Evolutionary conservation across 2,113 vertebrate genomes (phyloP).

Genomic region (Hippocampus barbouri): DNA sequence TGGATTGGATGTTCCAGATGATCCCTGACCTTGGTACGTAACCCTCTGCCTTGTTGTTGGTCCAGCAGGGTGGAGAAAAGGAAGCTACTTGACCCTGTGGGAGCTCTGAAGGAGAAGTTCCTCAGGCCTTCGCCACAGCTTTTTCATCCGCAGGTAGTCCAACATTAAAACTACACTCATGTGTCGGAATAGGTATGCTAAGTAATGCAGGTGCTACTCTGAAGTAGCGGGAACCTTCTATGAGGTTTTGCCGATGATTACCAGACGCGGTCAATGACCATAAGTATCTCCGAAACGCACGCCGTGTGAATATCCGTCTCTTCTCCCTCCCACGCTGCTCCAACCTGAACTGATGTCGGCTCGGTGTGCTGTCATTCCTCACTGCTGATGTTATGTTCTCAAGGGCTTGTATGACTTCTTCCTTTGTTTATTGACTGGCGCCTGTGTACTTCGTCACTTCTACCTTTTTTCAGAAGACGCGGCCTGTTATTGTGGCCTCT

Average conservation of each 20-base stretch:
- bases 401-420: constrained; percentile 68
- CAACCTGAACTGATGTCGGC: constrained; percentile 53
- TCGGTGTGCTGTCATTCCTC: constrained; percentile 53
- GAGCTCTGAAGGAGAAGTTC: constrained; percentile 95
- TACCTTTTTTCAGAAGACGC: constrained; percentile 62
- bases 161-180: not conserved
- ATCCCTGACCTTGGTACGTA: constrained; percentile 79
- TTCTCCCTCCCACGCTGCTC: constrained; percentile 61
- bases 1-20: constrained; percentile 15
- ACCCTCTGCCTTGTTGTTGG: constrained; percentile 87
- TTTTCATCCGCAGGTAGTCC: constrained; percentile 92
- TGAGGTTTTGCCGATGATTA: constrained; percentile 37
- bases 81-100: constrained; percentile 95
- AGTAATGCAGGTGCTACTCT: constrained; percentile 8
- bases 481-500: constrained; percentile 59
- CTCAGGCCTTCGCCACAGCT: constrained; percentile 89
- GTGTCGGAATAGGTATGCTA: constrained; percentile 2
- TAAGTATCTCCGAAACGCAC: constrained; percentile 38
- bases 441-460: constrained; percentile 58
- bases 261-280: constrained; percentile 54
- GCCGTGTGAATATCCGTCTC: constrained; percentile 60
- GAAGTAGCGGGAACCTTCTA: not conserved
- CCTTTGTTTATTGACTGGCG: constrained; percentile 69
- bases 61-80: constrained; percentile 99
- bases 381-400: constrained; percentile 65